These are phyloP conservation scores for Smittia aterrima DNA, from an alignment of 2,888 invertebrate species.

Conservation along the genomic window DNA sequence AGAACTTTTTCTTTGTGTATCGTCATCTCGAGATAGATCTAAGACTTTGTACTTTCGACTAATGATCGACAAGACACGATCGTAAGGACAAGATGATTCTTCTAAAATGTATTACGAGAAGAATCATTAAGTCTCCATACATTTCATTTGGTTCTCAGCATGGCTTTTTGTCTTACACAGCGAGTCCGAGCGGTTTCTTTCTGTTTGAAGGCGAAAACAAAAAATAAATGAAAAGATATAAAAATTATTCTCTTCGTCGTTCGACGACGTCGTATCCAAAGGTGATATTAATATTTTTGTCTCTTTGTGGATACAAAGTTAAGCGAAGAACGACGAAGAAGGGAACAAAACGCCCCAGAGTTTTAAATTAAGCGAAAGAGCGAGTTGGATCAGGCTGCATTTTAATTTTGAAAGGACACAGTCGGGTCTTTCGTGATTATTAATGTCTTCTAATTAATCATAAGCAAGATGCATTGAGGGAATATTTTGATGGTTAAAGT, in stretches of 20 bases:
- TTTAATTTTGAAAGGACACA: constrained; percentile 11
- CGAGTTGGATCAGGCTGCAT: not conserved
- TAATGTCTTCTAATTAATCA: constrained; percentile 37
- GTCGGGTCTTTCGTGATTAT: constrained; percentile 6
- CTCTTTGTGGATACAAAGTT: not conserved
- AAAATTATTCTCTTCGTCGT: not conserved
- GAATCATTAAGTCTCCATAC: constrained; percentile 38
- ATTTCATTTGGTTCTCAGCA: constrained; percentile 39
- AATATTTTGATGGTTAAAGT: constrained; percentile 22
- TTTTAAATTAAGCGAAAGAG: not conserved
- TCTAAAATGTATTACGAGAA: constrained; percentile 30
- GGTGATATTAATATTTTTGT: constrained; percentile 9
- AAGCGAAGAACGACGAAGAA: not conserved
- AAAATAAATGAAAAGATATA: constrained; percentile 12
- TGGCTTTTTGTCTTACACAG: constrained; percentile 29
- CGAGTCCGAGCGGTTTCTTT: constrained; percentile 11
- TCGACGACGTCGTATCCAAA: constrained; percentile 8
- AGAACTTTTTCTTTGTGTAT: not conserved
- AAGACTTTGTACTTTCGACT: not conserved
- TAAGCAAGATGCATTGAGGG: constrained; percentile 4
- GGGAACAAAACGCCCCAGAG: not conserved
- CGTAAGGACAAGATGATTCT: constrained; percentile 39
- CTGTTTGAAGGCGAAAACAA: constrained; percentile 36
- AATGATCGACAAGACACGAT: constrained; percentile 24
- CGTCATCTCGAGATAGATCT: not conserved